phyloP scores from a whole-genome alignment of 2,888 invertebrate genomes.

The Poecilobothrus nobilitatus region DNA sequence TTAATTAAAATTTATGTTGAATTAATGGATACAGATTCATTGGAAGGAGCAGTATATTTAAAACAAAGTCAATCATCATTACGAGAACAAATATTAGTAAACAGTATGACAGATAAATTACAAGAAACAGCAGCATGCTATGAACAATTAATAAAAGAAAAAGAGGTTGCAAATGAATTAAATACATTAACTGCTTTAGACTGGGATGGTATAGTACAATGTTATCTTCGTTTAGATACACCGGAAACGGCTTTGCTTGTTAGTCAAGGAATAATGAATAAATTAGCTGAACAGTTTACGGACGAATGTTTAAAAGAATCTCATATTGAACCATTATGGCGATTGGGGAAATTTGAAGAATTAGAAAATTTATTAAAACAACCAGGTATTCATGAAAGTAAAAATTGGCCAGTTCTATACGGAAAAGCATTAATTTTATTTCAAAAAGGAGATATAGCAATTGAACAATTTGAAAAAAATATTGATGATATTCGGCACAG shows the following conservation, averaged over 20 bases:
- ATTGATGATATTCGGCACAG: slow-evolving; percentile 42
- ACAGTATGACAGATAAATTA: slow-evolving; percentile 72
- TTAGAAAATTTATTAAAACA: slow-evolving; percentile 54
- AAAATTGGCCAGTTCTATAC: slow-evolving; percentile 67
- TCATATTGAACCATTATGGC: slow-evolving; percentile 80
- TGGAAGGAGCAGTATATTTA: slow-evolving; percentile 69
- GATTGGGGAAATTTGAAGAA: slow-evolving; percentile 73
- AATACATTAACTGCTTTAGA: slow-evolving; percentile 25
- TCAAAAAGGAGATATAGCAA: slow-evolving; percentile 33
- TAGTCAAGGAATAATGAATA: slow-evolving; percentile 58
- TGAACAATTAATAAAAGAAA: slow-evolving; percentile 64
- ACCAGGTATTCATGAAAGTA: slow-evolving; percentile 43
- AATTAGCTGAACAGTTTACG: slow-evolving; percentile 51
- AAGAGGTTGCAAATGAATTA: slow-evolving; percentile 44
- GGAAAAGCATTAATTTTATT: slow-evolving; percentile 61
- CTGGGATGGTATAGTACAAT: slow-evolving; percentile 69
- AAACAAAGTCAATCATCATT: slow-evolving; percentile 68
- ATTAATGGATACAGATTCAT: slow-evolving; percentile 83
- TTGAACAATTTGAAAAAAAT: slow-evolving; percentile 27
- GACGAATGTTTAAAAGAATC: slow-evolving; percentile 58
- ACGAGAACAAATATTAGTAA: slow-evolving; percentile 73
- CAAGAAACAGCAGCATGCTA: slow-evolving; percentile 84
- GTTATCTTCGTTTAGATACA: slow-evolving; percentile 78
- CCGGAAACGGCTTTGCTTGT: slow-evolving; percentile 74
- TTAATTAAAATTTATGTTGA: slow-evolving; percentile 75